These are phyloP conservation scores for Corbicula japonica DNA, from an alignment of 2,888 invertebrate genomes.

Conservation along the genomic window DNA sequence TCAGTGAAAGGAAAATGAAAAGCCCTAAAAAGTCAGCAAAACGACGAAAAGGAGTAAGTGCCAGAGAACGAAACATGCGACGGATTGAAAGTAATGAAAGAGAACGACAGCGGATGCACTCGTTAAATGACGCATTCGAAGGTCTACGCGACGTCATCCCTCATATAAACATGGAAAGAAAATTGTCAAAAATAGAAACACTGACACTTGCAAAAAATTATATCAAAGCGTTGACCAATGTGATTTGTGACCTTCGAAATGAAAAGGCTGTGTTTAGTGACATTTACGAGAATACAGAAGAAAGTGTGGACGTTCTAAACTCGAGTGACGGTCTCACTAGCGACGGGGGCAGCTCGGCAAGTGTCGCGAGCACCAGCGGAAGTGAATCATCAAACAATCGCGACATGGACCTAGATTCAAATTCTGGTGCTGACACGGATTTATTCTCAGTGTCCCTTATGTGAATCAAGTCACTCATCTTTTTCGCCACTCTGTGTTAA, in stretches of 20 bases:
- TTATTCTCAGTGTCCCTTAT: slow-evolving; percentile 29
- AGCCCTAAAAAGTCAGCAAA: slow-evolving; percentile 82
- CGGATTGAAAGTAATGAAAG: slow-evolving; percentile 96
- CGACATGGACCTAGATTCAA: slow-evolving; percentile 62
- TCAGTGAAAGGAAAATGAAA: slow-evolving; percentile 76
- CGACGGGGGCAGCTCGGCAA: slow-evolving; percentile 48
- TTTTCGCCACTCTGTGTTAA: too few species aligned
- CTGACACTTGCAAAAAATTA: slow-evolving; percentile 95
- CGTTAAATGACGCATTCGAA: slow-evolving; percentile 96
- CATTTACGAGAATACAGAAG: slow-evolving; percentile 35
- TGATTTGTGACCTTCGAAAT: slow-evolving; percentile 93
- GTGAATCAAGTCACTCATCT: slow-evolving; percentile 9
- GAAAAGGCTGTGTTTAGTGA: slow-evolving; percentile 90
- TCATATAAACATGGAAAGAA: slow-evolving; percentile 94
- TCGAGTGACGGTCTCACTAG: slow-evolving; percentile 44
- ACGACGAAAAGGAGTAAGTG: slow-evolving; percentile 92
- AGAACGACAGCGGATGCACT: slow-evolving; percentile 97
- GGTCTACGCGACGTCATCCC: slow-evolving; percentile 94
- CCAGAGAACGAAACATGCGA: slow-evolving; percentile 94
- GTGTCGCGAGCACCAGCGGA: slow-evolving; percentile 50
- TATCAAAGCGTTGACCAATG: slow-evolving; percentile 95
- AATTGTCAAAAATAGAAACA: slow-evolving; percentile 95
- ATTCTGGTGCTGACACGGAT: slow-evolving; percentile 63
- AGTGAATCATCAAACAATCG: slow-evolving; percentile 55
- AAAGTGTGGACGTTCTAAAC: slow-evolving; percentile 20